phyloP scores from a whole-genome alignment of 2,113 vertebrate species.

The Beaufortia kweichowensis region DNA sequence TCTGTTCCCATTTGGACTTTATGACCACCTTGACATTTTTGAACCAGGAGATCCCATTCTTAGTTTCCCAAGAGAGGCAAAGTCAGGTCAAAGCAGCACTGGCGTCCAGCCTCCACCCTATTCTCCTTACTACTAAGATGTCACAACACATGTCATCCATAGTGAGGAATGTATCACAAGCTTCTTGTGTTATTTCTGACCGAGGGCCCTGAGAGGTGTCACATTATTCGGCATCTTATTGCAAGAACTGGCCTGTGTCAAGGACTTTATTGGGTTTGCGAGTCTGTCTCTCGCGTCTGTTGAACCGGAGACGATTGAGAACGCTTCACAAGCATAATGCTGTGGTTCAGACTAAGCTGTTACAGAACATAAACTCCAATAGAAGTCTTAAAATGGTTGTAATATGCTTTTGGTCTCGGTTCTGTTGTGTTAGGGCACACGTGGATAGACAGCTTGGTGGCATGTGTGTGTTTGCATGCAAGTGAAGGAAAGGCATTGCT shows the following conservation, averaged over 20 bases:
- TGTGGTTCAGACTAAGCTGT: conserved; percentile 68
- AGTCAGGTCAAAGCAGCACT: conserved; percentile 40
- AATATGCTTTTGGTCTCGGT: conserved; percentile 70
- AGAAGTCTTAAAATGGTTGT: conserved; percentile 70
- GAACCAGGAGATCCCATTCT: conserved; percentile 16
- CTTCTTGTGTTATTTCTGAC: conserved; percentile 67
- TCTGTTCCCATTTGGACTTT: background rate
- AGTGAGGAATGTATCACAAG: conserved; percentile 61
- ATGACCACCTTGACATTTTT: conserved; percentile 14
- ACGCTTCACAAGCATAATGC: conserved; percentile 46
- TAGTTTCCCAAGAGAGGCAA: conserved; percentile 24
- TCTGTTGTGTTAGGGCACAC: conserved; percentile 42
- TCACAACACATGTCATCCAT: conserved; percentile 58
- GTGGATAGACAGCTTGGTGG: conserved; percentile 30
- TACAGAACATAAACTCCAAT: conserved; percentile 71
- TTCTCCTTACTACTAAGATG: conserved; percentile 48
- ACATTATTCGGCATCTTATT: conserved; percentile 71
- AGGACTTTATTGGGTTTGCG: conserved; percentile 72
- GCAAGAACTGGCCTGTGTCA: conserved; percentile 72
- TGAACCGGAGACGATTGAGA: conserved; percentile 46
- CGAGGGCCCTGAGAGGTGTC: conserved; percentile 58
- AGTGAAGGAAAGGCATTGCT: background rate
- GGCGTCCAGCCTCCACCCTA: background rate
- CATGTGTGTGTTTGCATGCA: conserved; percentile 43
- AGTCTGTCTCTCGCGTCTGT: conserved; percentile 52